Evolutionary conservation across 1,140 invertebrate species (phyloP).

Genomic region (Wiebesia pumilae): DNA sequence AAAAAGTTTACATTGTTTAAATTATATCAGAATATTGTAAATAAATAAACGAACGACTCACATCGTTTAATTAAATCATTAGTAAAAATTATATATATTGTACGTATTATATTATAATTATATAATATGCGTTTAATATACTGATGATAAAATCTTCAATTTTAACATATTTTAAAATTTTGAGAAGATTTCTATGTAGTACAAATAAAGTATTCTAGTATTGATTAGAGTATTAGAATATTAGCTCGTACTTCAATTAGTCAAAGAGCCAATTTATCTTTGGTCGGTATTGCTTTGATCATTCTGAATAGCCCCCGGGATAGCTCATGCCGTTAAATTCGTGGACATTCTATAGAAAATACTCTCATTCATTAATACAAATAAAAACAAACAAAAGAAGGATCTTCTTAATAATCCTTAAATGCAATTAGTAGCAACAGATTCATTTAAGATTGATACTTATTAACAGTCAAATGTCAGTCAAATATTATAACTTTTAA

Average conservation of each 20-base stretch:
- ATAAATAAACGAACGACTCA: too few relatives aligned
- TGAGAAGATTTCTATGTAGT: not conserved
- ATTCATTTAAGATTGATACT: not conserved
- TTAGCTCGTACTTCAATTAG: constrained; percentile 33
- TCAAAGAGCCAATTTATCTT: constrained; percentile 36
- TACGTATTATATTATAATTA: not conserved
- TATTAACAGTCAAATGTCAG: too few relatives aligned
- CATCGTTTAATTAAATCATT: too few relatives aligned
- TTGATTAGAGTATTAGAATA: not conserved
- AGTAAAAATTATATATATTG: too few relatives aligned
- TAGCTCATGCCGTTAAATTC: not conserved
- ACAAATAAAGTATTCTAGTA: not conserved
- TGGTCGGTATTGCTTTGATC: constrained; percentile 28
- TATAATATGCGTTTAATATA: not conserved
- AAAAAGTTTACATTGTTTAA: too few relatives aligned
- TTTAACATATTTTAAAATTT: not conserved
- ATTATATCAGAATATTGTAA: too few relatives aligned
- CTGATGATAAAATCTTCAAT: not conserved
- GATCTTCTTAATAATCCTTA: not conserved
- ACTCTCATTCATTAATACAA: not conserved
- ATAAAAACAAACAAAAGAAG: not conserved
- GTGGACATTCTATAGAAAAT: not conserved
- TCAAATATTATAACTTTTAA: too few relatives aligned
- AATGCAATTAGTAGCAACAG: not conserved
- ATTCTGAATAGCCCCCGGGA: constrained; percentile 7